Evolutionary conservation across 2,888 invertebrate species (phyloP), one percentile per base, ranked within the genome.

Genomic region (Andrena bucephala): DNA sequence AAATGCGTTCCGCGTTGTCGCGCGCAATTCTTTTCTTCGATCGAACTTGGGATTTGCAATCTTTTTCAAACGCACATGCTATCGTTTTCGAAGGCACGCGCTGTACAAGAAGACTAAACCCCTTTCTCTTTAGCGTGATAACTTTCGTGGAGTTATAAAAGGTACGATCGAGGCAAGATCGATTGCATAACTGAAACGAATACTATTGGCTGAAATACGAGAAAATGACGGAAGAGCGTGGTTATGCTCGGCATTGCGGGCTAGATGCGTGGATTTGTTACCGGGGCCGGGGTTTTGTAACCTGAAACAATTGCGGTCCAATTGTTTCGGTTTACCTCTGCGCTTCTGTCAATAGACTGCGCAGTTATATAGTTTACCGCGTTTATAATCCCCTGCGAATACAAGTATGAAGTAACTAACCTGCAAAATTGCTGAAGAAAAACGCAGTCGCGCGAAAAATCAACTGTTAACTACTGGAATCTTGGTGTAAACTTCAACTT

Each of bases 191-290:
- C 10, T 1, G 27, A 57, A 81, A 70, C 10, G 24, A 65, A 59
- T 71, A 62, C 24, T 3, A 8, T 70, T 29, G 29, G 16, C 2
- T 8, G 73, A 63, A 81, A 81, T 27, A 33, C 68, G 65, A 69
- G 68, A 65, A 42, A 42, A 73, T 33, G 24, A 42, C 73, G 81
- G 68, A 73, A 73, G 54, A 29, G 59, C 52, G 4, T 31, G 29
- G 24, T 13, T 42, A 65, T 29, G 50, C 66, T 59, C 69, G 69
- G 13, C 65, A 69, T 66, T 83, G 60, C 71, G 83, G 59, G 82
- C 71, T 75, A 42, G 52, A 82, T 82, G 82, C 72, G 82, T 50
- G 83, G 83, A 82, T 83, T 83, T 60, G 62, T 75, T 75, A 57
- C 54, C 67, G 66, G 65, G 54, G 48, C 62, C 72, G 71, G 65